Base-by-base conservation (phyloP, 2,113 vertebrate species). In the rat (Rattus norvegicus) region DNA sequence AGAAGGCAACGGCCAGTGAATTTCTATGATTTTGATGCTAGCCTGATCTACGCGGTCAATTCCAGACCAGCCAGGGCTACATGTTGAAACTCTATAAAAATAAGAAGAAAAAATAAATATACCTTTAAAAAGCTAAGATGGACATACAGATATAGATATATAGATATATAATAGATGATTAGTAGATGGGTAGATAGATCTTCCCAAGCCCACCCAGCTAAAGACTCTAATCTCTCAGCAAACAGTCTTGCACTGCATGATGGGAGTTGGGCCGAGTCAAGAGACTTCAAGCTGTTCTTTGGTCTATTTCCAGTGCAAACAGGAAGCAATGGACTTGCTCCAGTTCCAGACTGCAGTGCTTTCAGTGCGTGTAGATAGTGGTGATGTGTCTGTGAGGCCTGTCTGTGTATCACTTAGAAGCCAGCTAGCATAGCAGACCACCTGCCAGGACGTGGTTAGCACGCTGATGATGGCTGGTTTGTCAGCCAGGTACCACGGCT, bases 231-330 rank as follows among this genome's bases (percentile, higher is more conserved):
- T 43, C 65, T 8, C 19, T 49, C 85, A 54, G 76, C 92, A 88
- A 90, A 90, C 65, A 92, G 7, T 56, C 26, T 67, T 59, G 26
- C 63, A 76, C 59, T 95, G 36, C 93, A 67, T 69, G 30, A 47
- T 90, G 63, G 65, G 33, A 91, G 70, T 92, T 73, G 77, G 83
- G 91, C 70, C 52, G 47, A 91, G 49, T 84, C 69, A 89, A 69
- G 22, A 61, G 77, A n/a, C 61, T 88, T 90, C 63, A 80, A 63
- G 61, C 54, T 2, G 93, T 79, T 95, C 80, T 95, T 91, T 97
- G 97, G 94, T 97, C 77, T 56, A 79, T 79, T 96, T 96, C 95
- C 98, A 97, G 30, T 91, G 80, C 95, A 97, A 97, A 97, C 10
- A 98, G 79, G 93, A 79, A 88, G 81, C 43, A 73, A 95, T 95